Conservation (phyloP, 2,113 vertebrate genomes). For the Edolisoma coerulescens region DNA sequence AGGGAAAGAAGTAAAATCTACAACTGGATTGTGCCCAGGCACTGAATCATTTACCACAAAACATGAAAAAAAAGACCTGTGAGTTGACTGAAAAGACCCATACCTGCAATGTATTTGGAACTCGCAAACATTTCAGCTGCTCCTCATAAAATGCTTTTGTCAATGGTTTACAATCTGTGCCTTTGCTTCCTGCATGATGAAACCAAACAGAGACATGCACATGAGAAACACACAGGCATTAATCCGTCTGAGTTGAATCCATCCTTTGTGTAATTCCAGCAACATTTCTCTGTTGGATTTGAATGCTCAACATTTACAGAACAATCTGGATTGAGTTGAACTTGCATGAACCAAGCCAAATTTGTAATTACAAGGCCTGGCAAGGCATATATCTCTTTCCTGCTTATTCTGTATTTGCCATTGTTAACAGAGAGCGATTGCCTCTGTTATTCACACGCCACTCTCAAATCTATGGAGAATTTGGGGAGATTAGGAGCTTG, state of each 20-base stretch:
- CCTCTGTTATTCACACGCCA: constrained; percentile 30
- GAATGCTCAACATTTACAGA: not conserved
- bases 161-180: not conserved
- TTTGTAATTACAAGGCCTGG: constrained; percentile 19
- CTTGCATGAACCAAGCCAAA: constrained; percentile 22
- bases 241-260: not conserved
- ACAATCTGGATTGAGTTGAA: constrained; percentile 39
- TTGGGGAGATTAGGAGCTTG: constrained; percentile 19
- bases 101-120: not conserved
- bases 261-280: not conserved
- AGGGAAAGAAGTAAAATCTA: not conserved
- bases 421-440: not conserved
- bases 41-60: not conserved
- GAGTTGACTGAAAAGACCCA: not conserved
- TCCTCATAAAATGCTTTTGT: not conserved
- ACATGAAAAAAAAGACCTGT: not conserved
- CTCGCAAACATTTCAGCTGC: not conserved
- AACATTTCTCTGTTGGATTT: not conserved
- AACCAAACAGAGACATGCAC: not conserved
- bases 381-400: not conserved
- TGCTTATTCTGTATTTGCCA: constrained; percentile 14
- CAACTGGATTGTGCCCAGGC: not conserved
- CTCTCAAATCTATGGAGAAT: constrained; percentile 5
- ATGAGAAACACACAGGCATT: not conserved
- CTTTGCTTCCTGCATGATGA: not conserved